A percentile compares a stretch with the other conserved stretches of the same genome.
Conservation (phyloP, 2,113 vertebrate species). For the Rhineura floridana region DNA sequence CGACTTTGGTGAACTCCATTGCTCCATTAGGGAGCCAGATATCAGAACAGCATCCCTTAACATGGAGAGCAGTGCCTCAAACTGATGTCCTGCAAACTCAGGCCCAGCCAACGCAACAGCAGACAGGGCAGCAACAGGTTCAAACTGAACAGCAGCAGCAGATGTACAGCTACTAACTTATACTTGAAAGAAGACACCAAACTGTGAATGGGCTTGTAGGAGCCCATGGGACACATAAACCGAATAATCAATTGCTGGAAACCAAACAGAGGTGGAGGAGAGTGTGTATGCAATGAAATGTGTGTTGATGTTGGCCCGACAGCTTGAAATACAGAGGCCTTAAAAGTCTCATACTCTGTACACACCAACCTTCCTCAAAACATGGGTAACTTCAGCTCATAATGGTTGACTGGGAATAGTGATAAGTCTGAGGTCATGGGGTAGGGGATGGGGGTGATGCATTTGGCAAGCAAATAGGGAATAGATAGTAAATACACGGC, state of each 20-base stretch:
- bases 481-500: background rate
- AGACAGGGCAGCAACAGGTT: conserved; percentile 71
- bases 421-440: background rate
- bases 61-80: conserved; percentile 88
- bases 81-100: conserved; percentile 73
- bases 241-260: conserved; percentile 56
- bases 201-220: conserved; percentile 23
- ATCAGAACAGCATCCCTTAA: conserved; percentile 82
- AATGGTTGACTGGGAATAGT: conserved; percentile 5
- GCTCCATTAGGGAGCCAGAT: conserved; percentile 83
- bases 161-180: conserved; percentile 91
- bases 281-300: conserved; percentile 2
- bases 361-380: background rate
- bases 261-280: conserved; percentile 62
- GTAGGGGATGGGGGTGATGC: background rate
- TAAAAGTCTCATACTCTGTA: background rate
- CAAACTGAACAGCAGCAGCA: conserved; percentile 79
- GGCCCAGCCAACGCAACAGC: conserved; percentile 65
- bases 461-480: conserved; percentile 27
- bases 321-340: conserved; percentile 20
- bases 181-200: background rate
- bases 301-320: conserved; percentile 31
- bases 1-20: conserved; percentile 95
- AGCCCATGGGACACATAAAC: background rate
- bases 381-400: conserved; percentile 19